Conservation (phyloP, 1,140 invertebrate genomes). For the Calycopis cecrops region DNA sequence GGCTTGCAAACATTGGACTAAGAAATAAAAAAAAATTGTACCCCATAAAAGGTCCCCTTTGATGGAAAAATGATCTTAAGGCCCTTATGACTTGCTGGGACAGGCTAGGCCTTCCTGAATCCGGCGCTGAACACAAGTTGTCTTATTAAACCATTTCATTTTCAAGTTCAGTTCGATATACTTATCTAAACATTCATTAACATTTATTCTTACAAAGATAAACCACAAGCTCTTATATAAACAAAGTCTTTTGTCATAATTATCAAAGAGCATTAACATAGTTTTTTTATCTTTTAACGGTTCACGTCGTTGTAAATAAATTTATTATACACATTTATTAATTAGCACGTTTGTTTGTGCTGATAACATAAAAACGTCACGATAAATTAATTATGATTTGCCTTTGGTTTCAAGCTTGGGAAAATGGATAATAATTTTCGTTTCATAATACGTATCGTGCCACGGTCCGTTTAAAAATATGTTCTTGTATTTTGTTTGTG, state of each 20-base stretch:
- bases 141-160: no score
- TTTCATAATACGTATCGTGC: not conserved
- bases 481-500: not conserved
- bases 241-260: constrained; percentile 10
- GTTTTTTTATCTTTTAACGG: constrained; percentile 11
- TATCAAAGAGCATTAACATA: constrained; percentile 17
- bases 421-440: not conserved
- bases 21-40: no score
- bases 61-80: no score
- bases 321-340: constrained; percentile 16
- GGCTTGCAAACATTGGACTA: no score
- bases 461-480: not conserved
- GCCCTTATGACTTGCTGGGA: no score
- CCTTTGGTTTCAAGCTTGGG: constrained; percentile 1
- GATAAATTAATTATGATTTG: constrained; percentile 8
- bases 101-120: no score
- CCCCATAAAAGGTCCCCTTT: no score
- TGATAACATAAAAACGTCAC: constrained; percentile 7
- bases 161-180: no score
- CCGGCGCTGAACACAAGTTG: no score
- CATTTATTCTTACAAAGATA: not conserved
- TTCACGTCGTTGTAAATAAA: constrained; percentile 12
- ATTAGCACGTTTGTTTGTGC: constrained; percentile 7
- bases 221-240: not conserved
- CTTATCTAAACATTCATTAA: no score